Conservation (phyloP, 1,140 invertebrate genomes). For the Drosophila elegans region DNA sequence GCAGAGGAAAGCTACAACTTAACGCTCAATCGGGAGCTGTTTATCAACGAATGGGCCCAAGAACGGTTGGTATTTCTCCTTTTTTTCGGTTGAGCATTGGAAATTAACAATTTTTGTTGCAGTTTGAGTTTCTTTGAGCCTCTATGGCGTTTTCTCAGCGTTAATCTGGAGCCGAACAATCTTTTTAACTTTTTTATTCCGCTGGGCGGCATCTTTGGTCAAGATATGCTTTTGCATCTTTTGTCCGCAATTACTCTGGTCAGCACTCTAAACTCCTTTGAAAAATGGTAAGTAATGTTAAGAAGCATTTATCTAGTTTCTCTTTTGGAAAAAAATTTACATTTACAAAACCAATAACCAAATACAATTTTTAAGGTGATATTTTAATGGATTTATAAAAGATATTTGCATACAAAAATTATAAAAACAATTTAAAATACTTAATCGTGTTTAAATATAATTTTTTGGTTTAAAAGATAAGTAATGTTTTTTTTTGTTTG, state of each 20-base stretch:
- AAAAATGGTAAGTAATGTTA: conserved; percentile 66
- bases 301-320: too few relatives aligned
- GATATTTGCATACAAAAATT: too few relatives aligned
- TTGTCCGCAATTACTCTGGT: conserved; percentile 43
- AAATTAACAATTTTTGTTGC: not conserved
- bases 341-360: too few relatives aligned
- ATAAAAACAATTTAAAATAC: not conserved
- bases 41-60: conserved; percentile 68
- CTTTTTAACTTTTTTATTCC: conserved; percentile 66
- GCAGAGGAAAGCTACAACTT: conserved; percentile 32
- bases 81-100: not conserved
- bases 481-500: too few relatives aligned
- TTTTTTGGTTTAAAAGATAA: too few relatives aligned
- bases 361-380: too few relatives aligned
- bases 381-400: too few relatives aligned
- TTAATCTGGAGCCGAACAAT: conserved; percentile 45
- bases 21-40: conserved; percentile 49
- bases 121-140: conserved; percentile 47
- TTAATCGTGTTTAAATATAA: not conserved
- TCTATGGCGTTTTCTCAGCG: conserved; percentile 42
- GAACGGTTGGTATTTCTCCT: conserved; percentile 35
- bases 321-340: too few relatives aligned
- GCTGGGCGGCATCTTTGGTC: conserved; percentile 55
- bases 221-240: conserved; percentile 57
- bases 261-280: conserved; percentile 58